phyloP scores from a whole-genome alignment of 1,140 invertebrate species.

The Agraylea sexmaculata region DNA sequence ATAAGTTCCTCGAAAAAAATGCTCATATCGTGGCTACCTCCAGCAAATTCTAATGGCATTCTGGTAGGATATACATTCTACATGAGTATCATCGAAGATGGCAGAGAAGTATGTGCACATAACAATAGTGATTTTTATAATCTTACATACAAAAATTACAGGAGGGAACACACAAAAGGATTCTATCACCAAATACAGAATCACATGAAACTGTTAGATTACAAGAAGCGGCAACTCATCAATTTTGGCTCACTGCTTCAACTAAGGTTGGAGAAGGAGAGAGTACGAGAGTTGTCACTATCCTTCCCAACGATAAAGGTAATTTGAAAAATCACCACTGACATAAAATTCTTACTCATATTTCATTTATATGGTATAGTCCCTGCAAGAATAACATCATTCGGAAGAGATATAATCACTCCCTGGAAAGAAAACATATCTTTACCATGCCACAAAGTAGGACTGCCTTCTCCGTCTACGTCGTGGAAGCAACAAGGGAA shows the following conservation, averaged over 20 bases:
- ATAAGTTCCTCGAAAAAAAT: constrained; percentile 73
- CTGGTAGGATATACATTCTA: constrained; percentile 71
- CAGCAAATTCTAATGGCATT: constrained; percentile 59
- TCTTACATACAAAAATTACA: constrained; percentile 14
- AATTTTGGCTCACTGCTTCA: constrained; percentile 72
- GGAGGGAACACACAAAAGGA: constrained; percentile 58
- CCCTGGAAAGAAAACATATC: constrained; percentile 77
- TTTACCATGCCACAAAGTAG: constrained; percentile 68
- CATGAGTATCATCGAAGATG: constrained; percentile 63
- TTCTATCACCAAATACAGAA: constrained; percentile 49
- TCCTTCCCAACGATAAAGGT: constrained; percentile 67
- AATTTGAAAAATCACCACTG: constrained; percentile 10
- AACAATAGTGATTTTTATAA: neutral
- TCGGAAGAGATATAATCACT: constrained; percentile 61
- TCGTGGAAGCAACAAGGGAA: constrained; percentile 63
- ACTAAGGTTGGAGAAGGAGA: constrained; percentile 72
- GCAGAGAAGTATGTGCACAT: constrained; percentile 45
- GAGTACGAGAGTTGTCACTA: constrained; percentile 60
- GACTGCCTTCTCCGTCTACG: constrained; percentile 58
- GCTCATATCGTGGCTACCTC: constrained; percentile 77
- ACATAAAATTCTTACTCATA: constrained; percentile 8
- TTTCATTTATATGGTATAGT: constrained; percentile 37
- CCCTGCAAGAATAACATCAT: constrained; percentile 69
- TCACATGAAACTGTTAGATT: constrained; percentile 61
- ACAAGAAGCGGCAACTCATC: constrained; percentile 57